These are phyloP conservation scores for Dryas iulia DNA, from an alignment of 1,140 invertebrate genomes.

Conservation along the genomic window DNA sequence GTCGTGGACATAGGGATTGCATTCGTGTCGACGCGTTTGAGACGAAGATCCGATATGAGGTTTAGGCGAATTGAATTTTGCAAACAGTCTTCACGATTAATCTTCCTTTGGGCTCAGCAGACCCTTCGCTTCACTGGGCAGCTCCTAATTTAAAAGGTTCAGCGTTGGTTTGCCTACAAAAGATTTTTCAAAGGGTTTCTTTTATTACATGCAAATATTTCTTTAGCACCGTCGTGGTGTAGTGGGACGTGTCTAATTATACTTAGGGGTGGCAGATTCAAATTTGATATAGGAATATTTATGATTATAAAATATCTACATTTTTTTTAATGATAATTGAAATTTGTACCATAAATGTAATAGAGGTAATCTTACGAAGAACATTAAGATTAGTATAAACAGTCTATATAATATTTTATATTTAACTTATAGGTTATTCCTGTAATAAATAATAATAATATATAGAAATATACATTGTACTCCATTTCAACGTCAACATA, in stretches of 20 bases:
- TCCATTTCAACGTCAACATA: neutral
- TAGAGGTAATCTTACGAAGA: no score
- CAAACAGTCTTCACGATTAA: constrained; percentile 15
- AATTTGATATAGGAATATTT: no score
- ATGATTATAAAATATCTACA: no score
- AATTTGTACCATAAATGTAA: no score
- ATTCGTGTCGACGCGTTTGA: constrained; percentile 1
- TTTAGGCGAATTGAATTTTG: constrained; percentile 15
- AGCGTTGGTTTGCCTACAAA: constrained; percentile 7
- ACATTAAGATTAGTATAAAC: no score
- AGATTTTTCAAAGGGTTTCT: constrained; percentile 5
- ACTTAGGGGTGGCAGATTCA: neutral
- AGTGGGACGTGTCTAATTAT: neutral
- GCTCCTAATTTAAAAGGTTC: constrained; percentile 12
- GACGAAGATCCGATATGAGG: constrained; percentile 15
- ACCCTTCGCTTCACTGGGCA: constrained; percentile 12
- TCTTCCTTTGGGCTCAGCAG: constrained; percentile 8
- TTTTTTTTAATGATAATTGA: no score
- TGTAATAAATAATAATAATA: neutral
- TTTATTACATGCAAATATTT: constrained; percentile 1
- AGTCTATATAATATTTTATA: no score
- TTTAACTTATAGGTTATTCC: no score
- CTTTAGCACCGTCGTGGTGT: neutral
- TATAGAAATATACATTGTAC: neutral
- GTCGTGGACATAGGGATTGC: constrained; percentile 7